A percentile compares a stretch with the other conserved stretches of the same genome.
Evolutionary conservation across 1,140 invertebrate genomes (phyloP).

Genomic region (Euwallacea similis): DNA sequence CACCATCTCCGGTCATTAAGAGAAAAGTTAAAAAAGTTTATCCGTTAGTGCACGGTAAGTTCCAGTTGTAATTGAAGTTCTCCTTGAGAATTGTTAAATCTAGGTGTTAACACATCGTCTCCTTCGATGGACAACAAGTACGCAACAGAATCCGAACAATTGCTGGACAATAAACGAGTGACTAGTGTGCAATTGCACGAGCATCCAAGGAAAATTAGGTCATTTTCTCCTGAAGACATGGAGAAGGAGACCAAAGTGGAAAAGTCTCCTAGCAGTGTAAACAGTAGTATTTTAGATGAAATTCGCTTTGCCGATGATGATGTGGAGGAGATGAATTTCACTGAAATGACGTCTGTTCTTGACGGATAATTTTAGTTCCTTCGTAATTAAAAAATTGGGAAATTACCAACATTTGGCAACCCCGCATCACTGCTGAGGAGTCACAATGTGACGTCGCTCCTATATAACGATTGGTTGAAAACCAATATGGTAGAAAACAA

Average conservation of each 20-base stretch:
- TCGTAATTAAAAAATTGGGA: not conserved
- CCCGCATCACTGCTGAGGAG: too few species aligned
- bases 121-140: slow-evolving; percentile 37
- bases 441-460: too few species aligned
- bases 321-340: slow-evolving; percentile 42
- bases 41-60: slow-evolving; percentile 32
- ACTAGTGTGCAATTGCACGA: slow-evolving; percentile 47
- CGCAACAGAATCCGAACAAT: slow-evolving; percentile 26
- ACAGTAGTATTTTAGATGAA: slow-evolving; percentile 55
- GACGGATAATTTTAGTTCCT: slow-evolving; percentile 43
- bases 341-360: slow-evolving; percentile 43
- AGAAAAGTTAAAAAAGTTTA: slow-evolving; percentile 39
- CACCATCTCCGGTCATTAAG: slow-evolving; percentile 29
- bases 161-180: slow-evolving; percentile 38
- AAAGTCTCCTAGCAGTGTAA: slow-evolving; percentile 51
- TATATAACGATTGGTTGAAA: too few species aligned
- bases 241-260: slow-evolving; percentile 58
- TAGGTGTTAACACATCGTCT: not conserved
- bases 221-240: slow-evolving; percentile 35
- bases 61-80: not conserved
- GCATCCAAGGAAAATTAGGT: slow-evolving; percentile 43
- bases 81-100: not conserved
- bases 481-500: too few species aligned
- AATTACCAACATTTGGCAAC: too few species aligned
- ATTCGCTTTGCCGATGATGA: slow-evolving; percentile 60